phyloP scores from a whole-genome alignment of 2,113 vertebrate genomes.

The Muntiacus reevesi region DNA sequence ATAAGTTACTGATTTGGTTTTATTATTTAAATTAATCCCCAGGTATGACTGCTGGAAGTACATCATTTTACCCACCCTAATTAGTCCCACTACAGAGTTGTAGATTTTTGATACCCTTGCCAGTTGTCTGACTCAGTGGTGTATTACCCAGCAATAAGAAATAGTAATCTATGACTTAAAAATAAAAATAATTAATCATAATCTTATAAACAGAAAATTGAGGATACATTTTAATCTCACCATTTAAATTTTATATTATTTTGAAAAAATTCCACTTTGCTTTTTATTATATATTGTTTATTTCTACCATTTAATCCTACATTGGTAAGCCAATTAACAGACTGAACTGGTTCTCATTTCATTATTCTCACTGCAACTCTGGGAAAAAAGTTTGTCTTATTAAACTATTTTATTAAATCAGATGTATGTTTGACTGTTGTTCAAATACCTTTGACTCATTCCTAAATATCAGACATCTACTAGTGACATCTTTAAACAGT shows the following conservation, averaged over 20 bases:
- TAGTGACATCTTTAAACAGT: neutral
- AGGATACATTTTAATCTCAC: neutral
- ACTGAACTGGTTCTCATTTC: neutral
- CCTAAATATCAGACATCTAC: neutral
- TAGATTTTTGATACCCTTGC: neutral
- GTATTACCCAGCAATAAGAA: neutral
- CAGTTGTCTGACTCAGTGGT: neutral
- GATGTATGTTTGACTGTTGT: neutral
- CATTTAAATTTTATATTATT: neutral
- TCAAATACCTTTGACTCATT: neutral
- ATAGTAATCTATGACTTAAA: neutral
- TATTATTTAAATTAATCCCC: neutral
- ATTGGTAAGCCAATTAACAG: neutral
- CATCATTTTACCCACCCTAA: neutral
- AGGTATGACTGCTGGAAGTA: neutral
- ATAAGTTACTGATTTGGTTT: neutral
- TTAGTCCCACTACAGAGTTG: neutral
- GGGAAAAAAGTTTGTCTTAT: neutral
- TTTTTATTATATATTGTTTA: neutral
- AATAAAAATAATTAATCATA: neutral
- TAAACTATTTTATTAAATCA: neutral
- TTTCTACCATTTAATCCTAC: neutral
- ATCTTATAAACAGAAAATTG: neutral
- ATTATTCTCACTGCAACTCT: neutral
- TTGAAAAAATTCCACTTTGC: neutral